Percentiles rank a stretch among this genome's conserved stretches.
These are phyloP conservation scores for Bucorvus abyssinicus DNA, from an alignment of 2,797 vertebrate genomes.

Conservation along the genomic window DNA sequence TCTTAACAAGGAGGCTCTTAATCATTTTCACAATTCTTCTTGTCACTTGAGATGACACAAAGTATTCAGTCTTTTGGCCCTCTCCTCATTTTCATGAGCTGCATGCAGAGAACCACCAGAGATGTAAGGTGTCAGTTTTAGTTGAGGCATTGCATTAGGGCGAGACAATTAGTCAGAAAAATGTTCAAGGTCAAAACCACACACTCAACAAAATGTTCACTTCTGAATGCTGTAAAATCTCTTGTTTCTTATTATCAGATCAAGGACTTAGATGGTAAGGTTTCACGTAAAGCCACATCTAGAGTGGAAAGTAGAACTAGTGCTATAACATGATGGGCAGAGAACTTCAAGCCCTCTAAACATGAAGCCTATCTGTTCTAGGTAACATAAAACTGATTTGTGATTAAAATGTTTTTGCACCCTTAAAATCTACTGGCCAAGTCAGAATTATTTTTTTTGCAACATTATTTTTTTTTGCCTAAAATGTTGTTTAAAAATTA, in stretches of 20 bases:
- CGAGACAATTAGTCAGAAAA: neutral
- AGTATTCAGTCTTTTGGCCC: neutral
- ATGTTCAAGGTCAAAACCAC: neutral
- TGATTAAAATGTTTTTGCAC: neutral
- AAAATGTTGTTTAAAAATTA: neutral
- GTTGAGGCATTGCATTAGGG: too few species aligned
- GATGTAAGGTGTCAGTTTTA: too few species aligned
- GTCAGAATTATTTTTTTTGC: neutral
- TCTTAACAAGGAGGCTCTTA: neutral
- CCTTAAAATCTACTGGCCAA: neutral
- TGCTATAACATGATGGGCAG: neutral
- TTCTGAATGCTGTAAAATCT: neutral
- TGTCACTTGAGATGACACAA: neutral
- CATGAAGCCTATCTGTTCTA: neutral
- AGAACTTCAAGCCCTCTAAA: neutral
- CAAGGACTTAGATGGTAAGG: neutral
- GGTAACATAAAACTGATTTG: neutral
- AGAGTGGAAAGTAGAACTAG: neutral
- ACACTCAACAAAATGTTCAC: neutral
- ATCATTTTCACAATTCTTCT: neutral
- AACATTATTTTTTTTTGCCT: neutral
- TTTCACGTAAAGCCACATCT: neutral
- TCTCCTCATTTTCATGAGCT: neutral
- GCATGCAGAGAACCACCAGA: neutral
- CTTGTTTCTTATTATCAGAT: neutral